A percentile compares a stretch with the other conserved stretches of the same genome.
Conservation (phyloP, 2,888 invertebrate genomes). For the Hoplodrina ambigua region DNA sequence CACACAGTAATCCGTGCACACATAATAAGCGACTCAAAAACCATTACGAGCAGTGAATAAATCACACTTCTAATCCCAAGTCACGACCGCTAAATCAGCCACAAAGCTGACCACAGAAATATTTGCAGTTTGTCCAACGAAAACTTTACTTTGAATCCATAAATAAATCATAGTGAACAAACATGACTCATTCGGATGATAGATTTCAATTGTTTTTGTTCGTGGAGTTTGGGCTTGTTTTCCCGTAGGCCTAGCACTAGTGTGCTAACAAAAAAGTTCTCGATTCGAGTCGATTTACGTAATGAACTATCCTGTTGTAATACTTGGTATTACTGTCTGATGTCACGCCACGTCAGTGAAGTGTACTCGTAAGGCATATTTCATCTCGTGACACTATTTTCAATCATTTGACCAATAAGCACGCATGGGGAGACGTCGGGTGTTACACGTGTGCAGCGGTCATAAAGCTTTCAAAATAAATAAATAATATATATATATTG, state of each 20-base stretch:
- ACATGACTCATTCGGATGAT: constrained; percentile 45
- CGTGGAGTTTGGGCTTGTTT: constrained; percentile 6
- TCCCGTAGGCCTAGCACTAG: neutral
- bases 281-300: no score
- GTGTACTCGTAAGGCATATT: no score
- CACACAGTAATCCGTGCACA: neutral
- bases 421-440: no score
- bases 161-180: constrained; percentile 46
- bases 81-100: constrained; percentile 1
- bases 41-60: neutral
- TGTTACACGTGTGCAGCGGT: no score
- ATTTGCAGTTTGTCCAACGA: constrained; percentile 26
- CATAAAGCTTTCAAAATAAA: no score
- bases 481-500: no score
- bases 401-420: no score
- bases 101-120: constrained; percentile 26
- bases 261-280: neutral
- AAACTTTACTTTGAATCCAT: constrained; percentile 30
- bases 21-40: constrained; percentile 8
- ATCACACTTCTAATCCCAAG: constrained; percentile 20
- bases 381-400: no score
- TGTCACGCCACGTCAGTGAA: no score
- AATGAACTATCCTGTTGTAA: no score
- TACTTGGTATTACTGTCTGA: no score
- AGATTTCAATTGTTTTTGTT: constrained; percentile 50